Evolutionary conservation across 1,140 invertebrate genomes (phyloP).

Genomic region (Odontomachus brunneus): DNA sequence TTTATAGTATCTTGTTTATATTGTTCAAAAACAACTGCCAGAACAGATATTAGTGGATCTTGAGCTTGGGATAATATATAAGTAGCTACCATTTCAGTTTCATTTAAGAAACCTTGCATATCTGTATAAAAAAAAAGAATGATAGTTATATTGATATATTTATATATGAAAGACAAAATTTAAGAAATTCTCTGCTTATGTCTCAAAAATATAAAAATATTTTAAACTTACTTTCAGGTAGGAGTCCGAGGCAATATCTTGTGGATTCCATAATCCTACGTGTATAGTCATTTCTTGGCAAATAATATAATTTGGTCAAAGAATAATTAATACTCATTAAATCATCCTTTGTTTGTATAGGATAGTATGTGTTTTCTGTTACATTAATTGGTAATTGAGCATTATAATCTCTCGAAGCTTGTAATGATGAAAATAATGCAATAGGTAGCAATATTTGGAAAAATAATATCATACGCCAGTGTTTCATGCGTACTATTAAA

Average conservation of each 20-base stretch:
- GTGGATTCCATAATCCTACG: slow-evolving; percentile 70
- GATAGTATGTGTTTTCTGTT: slow-evolving; percentile 74
- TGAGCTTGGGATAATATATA: slow-evolving; percentile 72
- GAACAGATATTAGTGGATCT: slow-evolving; percentile 35
- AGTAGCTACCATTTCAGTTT: slow-evolving; percentile 76
- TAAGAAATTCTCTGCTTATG: neutral
- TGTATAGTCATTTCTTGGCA: slow-evolving; percentile 74
- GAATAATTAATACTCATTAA: slow-evolving; percentile 62
- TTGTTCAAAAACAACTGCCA: slow-evolving; percentile 79
- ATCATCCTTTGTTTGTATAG: slow-evolving; percentile 60
- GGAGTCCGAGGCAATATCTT: slow-evolving; percentile 72
- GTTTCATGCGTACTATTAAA: slow-evolving; percentile 77
- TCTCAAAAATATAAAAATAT: slow-evolving; percentile 42
- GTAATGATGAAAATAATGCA: slow-evolving; percentile 77
- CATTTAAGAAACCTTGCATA: slow-evolving; percentile 75
- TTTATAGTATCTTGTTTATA: slow-evolving; percentile 70
- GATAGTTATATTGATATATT: slow-evolving; percentile 10
- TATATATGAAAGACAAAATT: slow-evolving; percentile 10
- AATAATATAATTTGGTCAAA: slow-evolving; percentile 72
- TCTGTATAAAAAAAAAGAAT: slow-evolving; percentile 64
- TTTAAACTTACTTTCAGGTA: slow-evolving; percentile 69
- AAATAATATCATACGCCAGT: slow-evolving; percentile 79
- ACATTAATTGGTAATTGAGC: slow-evolving; percentile 67
- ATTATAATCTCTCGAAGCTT: slow-evolving; percentile 76
- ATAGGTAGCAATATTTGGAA: slow-evolving; percentile 80